Evolutionary conservation across 1,140 invertebrate species (phyloP).

Genomic region (Scaptomyza montana): DNA sequence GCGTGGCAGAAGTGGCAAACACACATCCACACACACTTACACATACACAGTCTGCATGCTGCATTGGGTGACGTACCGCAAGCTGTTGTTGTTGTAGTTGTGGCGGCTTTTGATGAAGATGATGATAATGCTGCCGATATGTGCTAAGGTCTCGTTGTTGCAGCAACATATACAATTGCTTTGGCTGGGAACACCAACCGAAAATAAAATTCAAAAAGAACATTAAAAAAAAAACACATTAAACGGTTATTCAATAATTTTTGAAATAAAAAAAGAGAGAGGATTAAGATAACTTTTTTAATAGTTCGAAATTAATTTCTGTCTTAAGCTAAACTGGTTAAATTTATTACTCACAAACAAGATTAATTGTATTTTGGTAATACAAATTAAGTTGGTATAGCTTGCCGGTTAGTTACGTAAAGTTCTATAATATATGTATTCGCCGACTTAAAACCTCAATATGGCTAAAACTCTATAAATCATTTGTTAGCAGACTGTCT

Average conservation of each 20-base stretch:
- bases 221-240: too few species aligned
- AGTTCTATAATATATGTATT: conserved; percentile 24
- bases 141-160: conserved; percentile 25
- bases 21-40: conserved; percentile 18
- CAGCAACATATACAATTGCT: background rate
- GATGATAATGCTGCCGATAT: conserved; percentile 7
- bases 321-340: too few species aligned
- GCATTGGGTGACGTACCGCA: conserved; percentile 47
- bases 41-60: conserved; percentile 13
- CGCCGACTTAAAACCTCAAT: conserved; percentile 3
- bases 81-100: conserved; percentile 29
- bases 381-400: background rate
- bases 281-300: background rate
- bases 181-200: background rate
- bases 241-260: too few species aligned
- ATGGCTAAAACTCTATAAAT: conserved; percentile 25
- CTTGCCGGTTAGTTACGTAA: conserved; percentile 1
- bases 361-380: conserved; percentile 2
- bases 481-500: conserved; percentile 14
- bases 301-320: too few species aligned
- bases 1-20: conserved; percentile 31
- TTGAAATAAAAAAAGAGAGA: background rate
- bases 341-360: background rate
- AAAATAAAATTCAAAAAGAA: background rate
- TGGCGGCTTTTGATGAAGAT: conserved; percentile 39